phyloP scores from a whole-genome alignment of 2,888 invertebrate genomes.

The Emmelina monodactyla region DNA sequence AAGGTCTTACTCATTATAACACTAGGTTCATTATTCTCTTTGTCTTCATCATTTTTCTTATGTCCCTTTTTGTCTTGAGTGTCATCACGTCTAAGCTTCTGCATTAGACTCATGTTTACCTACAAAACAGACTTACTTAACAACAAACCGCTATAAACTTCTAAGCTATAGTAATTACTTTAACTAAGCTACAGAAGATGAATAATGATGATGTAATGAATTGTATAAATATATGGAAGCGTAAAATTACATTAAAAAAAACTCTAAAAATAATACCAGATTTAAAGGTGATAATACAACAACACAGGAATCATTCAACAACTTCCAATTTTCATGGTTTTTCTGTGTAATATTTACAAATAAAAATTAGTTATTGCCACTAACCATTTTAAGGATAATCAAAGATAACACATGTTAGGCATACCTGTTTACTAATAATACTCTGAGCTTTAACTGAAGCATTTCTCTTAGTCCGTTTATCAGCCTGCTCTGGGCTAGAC shows the following conservation, averaged over 20 bases:
- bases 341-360: background rate
- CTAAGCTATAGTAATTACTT: too few species aligned
- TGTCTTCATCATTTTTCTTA: conserved; percentile 31
- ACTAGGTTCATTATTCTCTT: conserved; percentile 31
- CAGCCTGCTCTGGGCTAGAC: conserved; percentile 43
- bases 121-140: too few species aligned
- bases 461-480: conserved; percentile 47
- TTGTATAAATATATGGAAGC: background rate
- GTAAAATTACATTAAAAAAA: background rate
- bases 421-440: conserved; percentile 51
- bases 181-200: too few species aligned
- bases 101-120: conserved; percentile 45
- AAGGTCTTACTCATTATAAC: conserved; percentile 33
- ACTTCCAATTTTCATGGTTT: background rate
- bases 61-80: conserved; percentile 21
- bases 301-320: background rate
- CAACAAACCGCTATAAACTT: too few species aligned
- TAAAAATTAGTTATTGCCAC: background rate
- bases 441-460: conserved; percentile 52
- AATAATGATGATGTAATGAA: too few species aligned
- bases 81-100: conserved; percentile 47
- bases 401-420: background rate
- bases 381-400: too few species aligned
- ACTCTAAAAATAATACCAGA: too few species aligned
- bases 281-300: background rate